phyloP scores from a whole-genome alignment of 35 echinoderm and acorn worm genomes.

The Apostichopus parvimensis region DNA sequence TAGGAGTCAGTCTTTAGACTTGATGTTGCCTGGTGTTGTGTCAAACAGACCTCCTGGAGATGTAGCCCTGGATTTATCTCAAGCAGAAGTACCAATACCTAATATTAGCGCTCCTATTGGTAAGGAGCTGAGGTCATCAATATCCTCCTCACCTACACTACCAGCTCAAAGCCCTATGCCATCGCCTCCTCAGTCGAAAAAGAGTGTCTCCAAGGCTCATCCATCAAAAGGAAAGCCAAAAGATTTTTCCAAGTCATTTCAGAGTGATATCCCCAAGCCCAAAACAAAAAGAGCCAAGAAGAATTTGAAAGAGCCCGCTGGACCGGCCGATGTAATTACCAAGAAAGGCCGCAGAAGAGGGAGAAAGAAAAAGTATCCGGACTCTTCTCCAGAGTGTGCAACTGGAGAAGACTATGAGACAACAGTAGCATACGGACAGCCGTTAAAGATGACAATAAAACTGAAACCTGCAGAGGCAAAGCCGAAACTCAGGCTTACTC shows the following conservation, averaged over 20 bases:
- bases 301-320: conserved; percentile 42
- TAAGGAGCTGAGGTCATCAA: conserved; percentile 44
- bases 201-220: conserved; percentile 22
- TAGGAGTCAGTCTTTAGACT: conserved; percentile 24
- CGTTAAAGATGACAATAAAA: conserved; percentile 85
- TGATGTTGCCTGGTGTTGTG: neutral
- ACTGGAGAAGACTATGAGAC: conserved; percentile 47
- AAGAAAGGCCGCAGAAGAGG: conserved; percentile 58
- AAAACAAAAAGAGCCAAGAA: conserved; percentile 61
- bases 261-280: conserved; percentile 50
- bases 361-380: conserved; percentile 64
- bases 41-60: conserved; percentile 4
- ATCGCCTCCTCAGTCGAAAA: conserved; percentile 9
- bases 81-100: neutral
- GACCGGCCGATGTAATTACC: conserved; percentile 58
- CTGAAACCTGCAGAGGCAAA: conserved; percentile 64
- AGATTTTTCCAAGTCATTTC: conserved; percentile 69
- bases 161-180: conserved; percentile 24
- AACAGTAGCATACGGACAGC: conserved; percentile 64
- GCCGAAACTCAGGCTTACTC: conserved; percentile 60
- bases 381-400: conserved; percentile 77
- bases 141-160: neutral
- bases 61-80: conserved; percentile 10
- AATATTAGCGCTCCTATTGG: neutral
- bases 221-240: conserved; percentile 87